Evolutionary conservation across 2,888 invertebrate species (phyloP), one percentile per base, ranked within the genome.

Genomic region (Chrysina gloriosa): DNA sequence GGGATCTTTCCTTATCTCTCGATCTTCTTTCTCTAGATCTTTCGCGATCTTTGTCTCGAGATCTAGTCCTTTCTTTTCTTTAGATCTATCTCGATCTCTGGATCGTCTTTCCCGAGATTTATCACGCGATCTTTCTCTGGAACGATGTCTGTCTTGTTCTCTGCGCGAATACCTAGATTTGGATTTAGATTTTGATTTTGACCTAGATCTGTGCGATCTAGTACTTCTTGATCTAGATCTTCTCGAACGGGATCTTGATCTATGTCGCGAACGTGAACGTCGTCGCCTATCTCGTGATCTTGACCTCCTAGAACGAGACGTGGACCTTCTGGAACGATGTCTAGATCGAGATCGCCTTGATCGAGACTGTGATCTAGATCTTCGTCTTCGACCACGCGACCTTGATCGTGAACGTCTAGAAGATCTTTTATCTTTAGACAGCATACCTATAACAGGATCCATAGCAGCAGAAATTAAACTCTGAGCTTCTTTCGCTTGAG

Each of bases 401-500:
- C 84, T 74, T 3, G 84, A 81, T 63, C 84, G 73, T 3, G 82
- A 82, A 34, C 82, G 74, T 36, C 81, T 74, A 0, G 79, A 78
- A 48, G 91, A 90, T 65, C 93, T 86, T 79, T 95, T 94, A 76
- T 95, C 94, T 81, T 95, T 94, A 0, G 94, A 92, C 21, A 95
- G 83, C 84, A 94, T 89, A 3, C 94, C 94, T 76, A 95, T 94
- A 65, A 95, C 93, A 0, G 95, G 95, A 84, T 95, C 96, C 71
- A 97, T 95, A 9, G 96, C 95, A 5, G 96, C 97, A 0, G 96
- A 94, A 71, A 98, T 96, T 77, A 97, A 88, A 80, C 94, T 95
- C 83, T 97, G 97, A 0, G 97, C 97, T 84, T 98, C 97, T 80
- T 96, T 96, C 0, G 97, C 96, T 71, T 97, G 87, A 48, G 95